Evolutionary conservation across 1,140 invertebrate genomes (phyloP).

Genomic region (Apis laboriosa): DNA sequence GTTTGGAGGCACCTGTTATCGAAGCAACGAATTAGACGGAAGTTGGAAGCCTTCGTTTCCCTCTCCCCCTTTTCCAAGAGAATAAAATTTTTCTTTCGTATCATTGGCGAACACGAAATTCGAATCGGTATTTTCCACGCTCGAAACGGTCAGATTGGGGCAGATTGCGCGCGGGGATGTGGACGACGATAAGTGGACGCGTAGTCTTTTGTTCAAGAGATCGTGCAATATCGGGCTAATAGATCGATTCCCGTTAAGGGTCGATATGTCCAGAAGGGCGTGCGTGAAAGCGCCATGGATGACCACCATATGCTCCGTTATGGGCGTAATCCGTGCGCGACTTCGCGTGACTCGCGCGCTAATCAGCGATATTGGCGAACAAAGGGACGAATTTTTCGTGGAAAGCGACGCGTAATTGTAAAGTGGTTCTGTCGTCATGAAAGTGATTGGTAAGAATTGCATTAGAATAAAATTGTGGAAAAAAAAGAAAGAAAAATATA

Average conservation of each 20-base stretch:
- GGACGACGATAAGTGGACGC: constrained; percentile 63
- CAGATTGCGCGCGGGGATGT: too few species aligned
- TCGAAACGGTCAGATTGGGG: too few species aligned
- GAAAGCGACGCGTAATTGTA: not conserved
- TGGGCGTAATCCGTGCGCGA: constrained; percentile 45
- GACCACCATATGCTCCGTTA: constrained; percentile 74
- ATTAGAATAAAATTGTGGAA: not conserved
- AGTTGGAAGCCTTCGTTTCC: not conserved
- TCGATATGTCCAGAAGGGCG: constrained; percentile 39
- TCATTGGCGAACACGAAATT: too few species aligned
- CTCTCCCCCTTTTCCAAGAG: too few species aligned
- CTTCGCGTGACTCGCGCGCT: constrained; percentile 49
- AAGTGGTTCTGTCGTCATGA: not conserved
- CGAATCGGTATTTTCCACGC: too few species aligned
- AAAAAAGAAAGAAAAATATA: not conserved
- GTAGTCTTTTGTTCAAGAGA: constrained; percentile 63
- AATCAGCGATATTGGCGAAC: constrained; percentile 13
- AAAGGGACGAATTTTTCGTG: not conserved
- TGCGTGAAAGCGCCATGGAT: constrained; percentile 66
- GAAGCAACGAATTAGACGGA: not conserved
- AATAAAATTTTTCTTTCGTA: too few species aligned
- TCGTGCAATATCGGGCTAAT: constrained; percentile 60
- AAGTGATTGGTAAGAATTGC: too few species aligned
- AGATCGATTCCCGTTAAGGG: constrained; percentile 26
- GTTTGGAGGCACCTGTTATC: constrained; percentile 72